phyloP scores from a whole-genome alignment of 2,113 vertebrate species.

The Rutilus rutilus region DNA sequence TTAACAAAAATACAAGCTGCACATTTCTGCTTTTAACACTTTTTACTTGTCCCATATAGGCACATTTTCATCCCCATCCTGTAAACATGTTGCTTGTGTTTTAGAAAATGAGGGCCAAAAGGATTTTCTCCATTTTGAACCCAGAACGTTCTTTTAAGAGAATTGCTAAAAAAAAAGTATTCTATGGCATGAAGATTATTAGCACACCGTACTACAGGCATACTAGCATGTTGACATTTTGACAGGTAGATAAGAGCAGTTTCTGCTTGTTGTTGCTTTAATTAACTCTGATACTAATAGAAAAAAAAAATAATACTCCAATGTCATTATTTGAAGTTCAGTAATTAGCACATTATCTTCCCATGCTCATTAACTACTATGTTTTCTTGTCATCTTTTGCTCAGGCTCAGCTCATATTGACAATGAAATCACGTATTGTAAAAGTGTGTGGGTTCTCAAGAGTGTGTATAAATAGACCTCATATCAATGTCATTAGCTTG shows the following conservation, averaged over 20 bases:
- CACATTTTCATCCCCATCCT: too few relatives aligned
- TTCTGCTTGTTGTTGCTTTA: not conserved
- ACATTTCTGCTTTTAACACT: not conserved
- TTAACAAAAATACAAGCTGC: not conserved
- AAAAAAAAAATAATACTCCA: not conserved
- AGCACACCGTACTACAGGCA: not conserved
- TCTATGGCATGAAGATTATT: not conserved
- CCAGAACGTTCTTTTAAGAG: not conserved
- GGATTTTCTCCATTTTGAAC: too few relatives aligned
- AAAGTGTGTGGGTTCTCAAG: not conserved
- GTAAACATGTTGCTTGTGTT: too few relatives aligned
- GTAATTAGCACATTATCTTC: not conserved
- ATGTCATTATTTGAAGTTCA: not conserved
- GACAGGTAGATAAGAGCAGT: not conserved
- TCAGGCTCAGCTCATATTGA: not conserved
- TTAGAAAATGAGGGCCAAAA: too few relatives aligned
- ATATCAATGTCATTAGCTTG: not conserved
- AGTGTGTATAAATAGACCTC: not conserved
- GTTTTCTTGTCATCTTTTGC: not conserved
- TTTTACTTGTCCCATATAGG: not conserved
- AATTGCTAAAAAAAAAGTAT: not conserved
- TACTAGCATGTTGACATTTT: not conserved
- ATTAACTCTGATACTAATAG: not conserved
- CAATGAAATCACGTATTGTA: not conserved
- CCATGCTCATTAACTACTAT: too few relatives aligned